Percentiles rank a stretch among this genome's conserved stretches.
Evolutionary conservation across 2,797 vertebrate genomes (phyloP).

Genomic region (Protosalanx chinensis): DNA sequence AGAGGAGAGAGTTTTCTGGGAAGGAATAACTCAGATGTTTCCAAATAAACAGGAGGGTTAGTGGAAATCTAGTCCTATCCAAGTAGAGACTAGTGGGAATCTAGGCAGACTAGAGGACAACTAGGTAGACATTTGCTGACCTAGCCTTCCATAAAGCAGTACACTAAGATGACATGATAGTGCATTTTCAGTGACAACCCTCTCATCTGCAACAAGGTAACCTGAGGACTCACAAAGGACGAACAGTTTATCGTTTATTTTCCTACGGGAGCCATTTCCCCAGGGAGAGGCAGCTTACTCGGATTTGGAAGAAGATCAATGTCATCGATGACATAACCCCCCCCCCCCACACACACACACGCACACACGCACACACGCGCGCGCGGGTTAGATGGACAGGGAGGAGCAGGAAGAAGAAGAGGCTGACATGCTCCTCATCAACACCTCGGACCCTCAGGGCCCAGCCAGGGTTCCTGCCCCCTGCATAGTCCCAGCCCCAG

Average conservation of each 20-base stretch:
- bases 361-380: too few relatives aligned
- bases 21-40: not conserved
- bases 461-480: not conserved
- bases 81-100: too few relatives aligned
- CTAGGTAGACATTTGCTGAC: too few relatives aligned
- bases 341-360: too few relatives aligned
- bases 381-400: not conserved
- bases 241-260: not conserved
- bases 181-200: not conserved
- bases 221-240: slow-evolving; percentile 6
- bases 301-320: slow-evolving; percentile 28
- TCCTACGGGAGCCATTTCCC: not conserved
- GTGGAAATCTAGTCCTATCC: too few relatives aligned
- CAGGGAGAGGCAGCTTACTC: not conserved
- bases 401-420: not conserved
- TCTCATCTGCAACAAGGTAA: not conserved
- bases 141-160: too few relatives aligned
- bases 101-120: too few relatives aligned
- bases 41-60: not conserved
- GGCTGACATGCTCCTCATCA: not conserved
- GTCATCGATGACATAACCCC: too few relatives aligned
- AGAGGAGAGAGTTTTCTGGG: not conserved
- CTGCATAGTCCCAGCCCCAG: not conserved
- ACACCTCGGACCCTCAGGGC: not conserved
- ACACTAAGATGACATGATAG: too few relatives aligned